Conservation (phyloP, 2,797 vertebrate species). For the Clamator glandarius region DNA sequence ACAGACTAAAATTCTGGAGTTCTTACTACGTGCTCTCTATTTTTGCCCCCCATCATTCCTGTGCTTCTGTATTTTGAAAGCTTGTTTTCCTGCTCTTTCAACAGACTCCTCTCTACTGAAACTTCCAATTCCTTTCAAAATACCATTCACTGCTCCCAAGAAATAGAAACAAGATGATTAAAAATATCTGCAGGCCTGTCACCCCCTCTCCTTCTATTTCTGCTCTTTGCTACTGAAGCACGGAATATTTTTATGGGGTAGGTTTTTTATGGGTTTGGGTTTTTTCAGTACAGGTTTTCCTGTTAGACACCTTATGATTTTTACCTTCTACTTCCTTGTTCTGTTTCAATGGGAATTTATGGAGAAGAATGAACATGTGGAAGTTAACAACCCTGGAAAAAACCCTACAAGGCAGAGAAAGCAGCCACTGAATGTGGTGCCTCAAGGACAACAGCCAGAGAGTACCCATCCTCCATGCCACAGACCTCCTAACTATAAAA, state of each 20-base stretch:
- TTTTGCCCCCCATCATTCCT: background rate
- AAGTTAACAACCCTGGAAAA: background rate
- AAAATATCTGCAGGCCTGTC: background rate
- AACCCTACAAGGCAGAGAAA: background rate
- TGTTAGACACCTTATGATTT: background rate
- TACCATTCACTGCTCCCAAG: background rate
- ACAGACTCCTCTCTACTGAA: background rate
- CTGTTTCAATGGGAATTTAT: background rate
- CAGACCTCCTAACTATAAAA: background rate
- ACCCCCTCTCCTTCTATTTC: fast-evolving
- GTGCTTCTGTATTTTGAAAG: background rate
- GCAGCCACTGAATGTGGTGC: background rate
- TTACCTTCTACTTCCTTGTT: background rate
- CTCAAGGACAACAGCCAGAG: background rate
- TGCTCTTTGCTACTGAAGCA: background rate
- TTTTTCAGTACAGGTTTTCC: background rate
- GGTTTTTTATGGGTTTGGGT: background rate
- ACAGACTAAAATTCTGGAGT: background rate
- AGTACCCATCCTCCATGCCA: background rate
- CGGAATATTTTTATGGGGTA: background rate
- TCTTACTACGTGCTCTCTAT: background rate
- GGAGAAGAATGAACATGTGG: background rate
- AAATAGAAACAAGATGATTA: background rate
- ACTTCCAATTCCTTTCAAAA: background rate
- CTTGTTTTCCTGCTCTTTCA: background rate